phyloP scores from a whole-genome alignment of 2,113 vertebrate genomes.

The Pygoscelis antarcticus region DNA sequence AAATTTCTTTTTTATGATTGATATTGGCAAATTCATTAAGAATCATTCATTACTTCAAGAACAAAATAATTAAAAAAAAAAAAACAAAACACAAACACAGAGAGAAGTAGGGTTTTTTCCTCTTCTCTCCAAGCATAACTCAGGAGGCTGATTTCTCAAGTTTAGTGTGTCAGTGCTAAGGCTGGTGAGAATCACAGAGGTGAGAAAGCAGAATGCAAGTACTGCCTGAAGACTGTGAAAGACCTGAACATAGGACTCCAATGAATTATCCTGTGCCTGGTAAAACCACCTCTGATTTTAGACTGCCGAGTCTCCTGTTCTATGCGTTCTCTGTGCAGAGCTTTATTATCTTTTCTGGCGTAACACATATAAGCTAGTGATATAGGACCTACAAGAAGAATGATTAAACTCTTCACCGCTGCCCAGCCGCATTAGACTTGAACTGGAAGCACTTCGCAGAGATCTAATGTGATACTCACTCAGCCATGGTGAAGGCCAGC shows the following conservation, averaged over 20 bases:
- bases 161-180: neutral
- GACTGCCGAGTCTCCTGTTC: neutral
- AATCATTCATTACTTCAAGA: neutral
- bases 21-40: neutral
- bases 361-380: neutral
- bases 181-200: neutral
- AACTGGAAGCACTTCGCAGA: neutral
- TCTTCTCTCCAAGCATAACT: neutral
- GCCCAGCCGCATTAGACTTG: neutral
- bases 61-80: neutral
- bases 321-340: neutral
- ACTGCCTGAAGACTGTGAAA: neutral
- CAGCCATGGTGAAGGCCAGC: constrained; percentile 88
- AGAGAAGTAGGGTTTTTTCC: neutral
- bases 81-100: neutral
- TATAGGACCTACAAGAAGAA: neutral
- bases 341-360: neutral
- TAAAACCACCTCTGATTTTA: neutral
- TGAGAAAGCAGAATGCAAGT: neutral
- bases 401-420: neutral
- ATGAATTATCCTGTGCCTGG: neutral
- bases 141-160: neutral
- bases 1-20: neutral
- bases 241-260: neutral
- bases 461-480: constrained; percentile 79